phyloP scores from a whole-genome alignment of 2,797 vertebrate genomes.

The Lepilemur septentrionalis region DNA sequence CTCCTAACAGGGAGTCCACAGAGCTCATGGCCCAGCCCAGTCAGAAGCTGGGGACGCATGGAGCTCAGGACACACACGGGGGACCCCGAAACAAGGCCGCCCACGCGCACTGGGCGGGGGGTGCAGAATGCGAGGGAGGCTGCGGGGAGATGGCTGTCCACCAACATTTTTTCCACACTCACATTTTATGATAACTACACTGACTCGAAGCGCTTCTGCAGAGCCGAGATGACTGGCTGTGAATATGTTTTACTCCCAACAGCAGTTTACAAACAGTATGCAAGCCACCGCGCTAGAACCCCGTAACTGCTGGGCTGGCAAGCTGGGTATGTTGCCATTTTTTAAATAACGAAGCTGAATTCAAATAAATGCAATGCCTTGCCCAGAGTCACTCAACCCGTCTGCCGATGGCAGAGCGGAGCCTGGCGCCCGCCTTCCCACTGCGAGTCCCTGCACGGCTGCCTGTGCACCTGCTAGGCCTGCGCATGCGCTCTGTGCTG shows the following conservation, averaged over 20 bases:
- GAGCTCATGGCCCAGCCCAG: not conserved
- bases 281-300: not conserved
- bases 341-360: not conserved
- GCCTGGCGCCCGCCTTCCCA: not conserved
- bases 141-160: not conserved
- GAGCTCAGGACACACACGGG: not conserved
- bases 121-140: not conserved
- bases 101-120: not conserved
- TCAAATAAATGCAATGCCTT: not conserved
- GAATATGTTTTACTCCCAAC: not conserved
- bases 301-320: not conserved
- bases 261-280: not conserved
- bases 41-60: not conserved
- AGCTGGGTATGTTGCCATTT: not conserved
- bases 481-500: fast-evolving
- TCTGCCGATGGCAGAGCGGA: fast-evolving
- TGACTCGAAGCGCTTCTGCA: not conserved
- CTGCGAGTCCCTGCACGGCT: fast-evolving
- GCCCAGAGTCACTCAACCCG: not conserved
- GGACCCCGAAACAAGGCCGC: not conserved
- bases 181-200: not conserved
- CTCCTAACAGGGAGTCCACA: not conserved
- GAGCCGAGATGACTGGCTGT: not conserved
- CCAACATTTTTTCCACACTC: fast-evolving
- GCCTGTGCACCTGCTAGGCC: fast-evolving